Conservation (phyloP, 2,888 invertebrate genomes). For the Coenonympha arcania region DNA sequence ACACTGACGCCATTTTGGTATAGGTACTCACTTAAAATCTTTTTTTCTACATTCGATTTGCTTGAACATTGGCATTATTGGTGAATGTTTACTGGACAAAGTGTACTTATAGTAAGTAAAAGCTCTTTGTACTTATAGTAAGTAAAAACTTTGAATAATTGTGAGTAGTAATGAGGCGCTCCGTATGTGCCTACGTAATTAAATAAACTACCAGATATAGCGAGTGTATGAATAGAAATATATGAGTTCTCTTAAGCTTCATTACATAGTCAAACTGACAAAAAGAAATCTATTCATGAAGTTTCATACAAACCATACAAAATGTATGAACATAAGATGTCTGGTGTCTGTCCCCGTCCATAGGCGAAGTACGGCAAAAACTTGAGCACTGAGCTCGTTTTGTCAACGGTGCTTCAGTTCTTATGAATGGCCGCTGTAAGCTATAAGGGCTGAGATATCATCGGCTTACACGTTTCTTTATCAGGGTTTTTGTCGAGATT, state of each 20-base stretch:
- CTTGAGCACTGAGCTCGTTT: constrained; percentile 13
- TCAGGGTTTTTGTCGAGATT: background rate
- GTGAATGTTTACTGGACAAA: too few species aligned
- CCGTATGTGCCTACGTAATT: background rate
- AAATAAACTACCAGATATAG: too few species aligned
- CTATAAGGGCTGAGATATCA: background rate
- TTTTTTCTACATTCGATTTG: too few species aligned
- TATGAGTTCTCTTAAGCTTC: too few species aligned
- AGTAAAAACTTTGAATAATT: too few species aligned
- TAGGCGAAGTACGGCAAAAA: constrained; percentile 10
- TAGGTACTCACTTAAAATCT: too few species aligned
- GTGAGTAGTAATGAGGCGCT: too few species aligned
- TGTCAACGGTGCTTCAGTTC: constrained; percentile 19
- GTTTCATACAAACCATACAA: background rate
- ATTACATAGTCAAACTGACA: background rate
- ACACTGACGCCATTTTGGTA: too few species aligned
- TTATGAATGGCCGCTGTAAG: constrained; percentile 12
- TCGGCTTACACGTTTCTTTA: constrained; percentile 1
- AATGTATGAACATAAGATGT: background rate
- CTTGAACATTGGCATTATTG: too few species aligned
- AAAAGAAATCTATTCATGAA: background rate
- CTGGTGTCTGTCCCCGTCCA: background rate
- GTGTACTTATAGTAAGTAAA: too few species aligned
- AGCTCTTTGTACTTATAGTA: too few species aligned
- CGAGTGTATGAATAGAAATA: too few species aligned